These are phyloP conservation scores for Aptenodytes patagonicus DNA, from an alignment of 2,113 vertebrate genomes.

Conservation along the genomic window DNA sequence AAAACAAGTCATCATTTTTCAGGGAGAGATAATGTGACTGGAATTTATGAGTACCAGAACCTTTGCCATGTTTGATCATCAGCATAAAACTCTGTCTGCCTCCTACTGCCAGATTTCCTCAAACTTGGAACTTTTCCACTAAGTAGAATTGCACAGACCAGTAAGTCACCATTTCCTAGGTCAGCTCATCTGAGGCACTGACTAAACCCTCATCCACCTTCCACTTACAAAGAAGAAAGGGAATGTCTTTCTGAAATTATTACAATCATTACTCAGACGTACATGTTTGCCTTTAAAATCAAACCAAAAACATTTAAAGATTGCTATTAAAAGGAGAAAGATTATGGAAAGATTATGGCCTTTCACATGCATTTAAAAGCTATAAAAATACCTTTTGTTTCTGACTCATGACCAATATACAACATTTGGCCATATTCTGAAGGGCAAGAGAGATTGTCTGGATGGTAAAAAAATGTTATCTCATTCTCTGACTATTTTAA, in stretches of 20 bases:
- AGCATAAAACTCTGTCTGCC: not conserved
- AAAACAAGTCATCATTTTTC: constrained; percentile 44
- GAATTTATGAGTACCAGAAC: constrained; percentile 49
- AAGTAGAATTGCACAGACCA: not conserved
- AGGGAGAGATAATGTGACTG: constrained; percentile 25
- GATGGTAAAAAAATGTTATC: constrained; percentile 26
- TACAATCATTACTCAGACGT: not conserved
- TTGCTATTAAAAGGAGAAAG: not conserved
- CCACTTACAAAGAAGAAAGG: not conserved
- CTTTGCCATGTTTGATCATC: constrained; percentile 34
- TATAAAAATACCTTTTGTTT: not conserved
- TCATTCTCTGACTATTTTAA: constrained; percentile 31
- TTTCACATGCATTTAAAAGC: not conserved
- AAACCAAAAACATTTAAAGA: not conserved
- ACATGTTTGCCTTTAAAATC: not conserved
- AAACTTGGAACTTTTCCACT: constrained; percentile 1
- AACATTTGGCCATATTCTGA: not conserved
- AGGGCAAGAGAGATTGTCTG: not conserved
- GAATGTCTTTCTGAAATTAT: not conserved
- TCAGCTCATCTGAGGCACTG: not conserved
- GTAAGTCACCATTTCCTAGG: not conserved
- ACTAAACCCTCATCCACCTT: not conserved
- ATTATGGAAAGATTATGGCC: not conserved
- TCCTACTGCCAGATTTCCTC: not conserved
- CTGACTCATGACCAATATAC: not conserved